Percentiles rank a stretch among this genome's conserved stretches.
Evolutionary conservation across 2,113 vertebrate species (phyloP).

Genomic region (Muntiacus muntjak): DNA sequence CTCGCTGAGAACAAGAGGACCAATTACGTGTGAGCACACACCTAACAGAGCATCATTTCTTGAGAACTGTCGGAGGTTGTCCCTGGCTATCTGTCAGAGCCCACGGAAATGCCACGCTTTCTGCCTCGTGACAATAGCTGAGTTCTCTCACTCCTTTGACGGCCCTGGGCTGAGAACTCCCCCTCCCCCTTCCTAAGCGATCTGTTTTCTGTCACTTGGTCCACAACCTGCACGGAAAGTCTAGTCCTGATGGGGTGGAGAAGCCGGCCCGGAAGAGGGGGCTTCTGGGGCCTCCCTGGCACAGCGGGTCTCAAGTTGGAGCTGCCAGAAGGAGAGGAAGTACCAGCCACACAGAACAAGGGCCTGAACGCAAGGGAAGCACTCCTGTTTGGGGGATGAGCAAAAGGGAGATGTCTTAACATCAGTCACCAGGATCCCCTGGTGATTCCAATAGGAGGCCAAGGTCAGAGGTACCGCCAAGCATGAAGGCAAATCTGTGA

Average conservation of each 20-base stretch:
- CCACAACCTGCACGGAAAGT: neutral
- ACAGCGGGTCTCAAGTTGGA: neutral
- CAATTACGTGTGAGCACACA: neutral
- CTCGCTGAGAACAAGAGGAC: neutral
- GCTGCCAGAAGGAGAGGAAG: neutral
- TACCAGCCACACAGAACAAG: neutral
- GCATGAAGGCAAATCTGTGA: neutral
- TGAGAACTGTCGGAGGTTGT: neutral
- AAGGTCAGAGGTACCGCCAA: neutral
- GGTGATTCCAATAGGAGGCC: neutral
- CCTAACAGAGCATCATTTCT: fast-evolving
- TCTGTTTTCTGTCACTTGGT: neutral
- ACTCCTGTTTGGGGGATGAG: neutral
- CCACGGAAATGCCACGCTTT: neutral
- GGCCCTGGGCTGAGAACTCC: neutral
- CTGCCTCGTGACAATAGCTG: neutral
- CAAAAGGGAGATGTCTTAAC: neutral
- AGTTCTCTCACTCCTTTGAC: neutral
- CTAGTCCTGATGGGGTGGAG: neutral
- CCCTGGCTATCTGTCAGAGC: neutral
- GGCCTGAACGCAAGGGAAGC: neutral
- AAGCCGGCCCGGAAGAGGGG: neutral
- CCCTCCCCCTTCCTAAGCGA: neutral
- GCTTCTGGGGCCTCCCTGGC: neutral
- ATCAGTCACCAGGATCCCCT: neutral